Conservation (phyloP, 2,888 invertebrate genomes). For the Tenodera sinensis region DNA sequence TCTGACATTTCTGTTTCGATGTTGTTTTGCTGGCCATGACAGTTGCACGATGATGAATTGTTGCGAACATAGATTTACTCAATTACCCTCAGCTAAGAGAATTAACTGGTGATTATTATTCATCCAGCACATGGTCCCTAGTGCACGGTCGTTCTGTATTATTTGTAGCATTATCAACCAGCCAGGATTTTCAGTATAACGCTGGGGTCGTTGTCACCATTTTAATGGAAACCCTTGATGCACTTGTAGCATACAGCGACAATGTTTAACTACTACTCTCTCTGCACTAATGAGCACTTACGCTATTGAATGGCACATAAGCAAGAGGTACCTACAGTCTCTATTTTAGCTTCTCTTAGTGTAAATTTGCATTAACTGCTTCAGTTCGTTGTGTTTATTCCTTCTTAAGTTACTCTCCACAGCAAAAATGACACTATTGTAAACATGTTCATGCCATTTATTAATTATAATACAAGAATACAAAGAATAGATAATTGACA, state of each 20-base stretch:
- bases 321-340: not conserved
- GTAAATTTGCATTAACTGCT: too few species aligned
- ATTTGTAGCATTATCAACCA: not conserved
- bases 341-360: not conserved
- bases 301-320: not conserved
- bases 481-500: too few species aligned
- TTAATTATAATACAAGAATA: too few species aligned
- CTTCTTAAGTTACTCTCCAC: too few species aligned
- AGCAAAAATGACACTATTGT: too few species aligned
- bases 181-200: not conserved
- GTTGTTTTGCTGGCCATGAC: not conserved
- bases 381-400: too few species aligned
- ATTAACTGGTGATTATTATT: not conserved
- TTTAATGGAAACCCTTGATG: not conserved
- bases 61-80: not conserved
- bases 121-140: not conserved
- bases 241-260: not conserved
- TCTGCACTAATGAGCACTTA: not conserved
- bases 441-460: too few species aligned
- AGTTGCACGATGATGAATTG: not conserved
- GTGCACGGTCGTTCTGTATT: not conserved
- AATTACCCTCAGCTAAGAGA: not conserved
- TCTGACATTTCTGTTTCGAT: not conserved
- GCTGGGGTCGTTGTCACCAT: not conserved
- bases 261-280: not conserved